Base-by-base conservation (phyloP, 92 coral and sea anemone genomes). In the Zoanthus solanderi region DNA sequence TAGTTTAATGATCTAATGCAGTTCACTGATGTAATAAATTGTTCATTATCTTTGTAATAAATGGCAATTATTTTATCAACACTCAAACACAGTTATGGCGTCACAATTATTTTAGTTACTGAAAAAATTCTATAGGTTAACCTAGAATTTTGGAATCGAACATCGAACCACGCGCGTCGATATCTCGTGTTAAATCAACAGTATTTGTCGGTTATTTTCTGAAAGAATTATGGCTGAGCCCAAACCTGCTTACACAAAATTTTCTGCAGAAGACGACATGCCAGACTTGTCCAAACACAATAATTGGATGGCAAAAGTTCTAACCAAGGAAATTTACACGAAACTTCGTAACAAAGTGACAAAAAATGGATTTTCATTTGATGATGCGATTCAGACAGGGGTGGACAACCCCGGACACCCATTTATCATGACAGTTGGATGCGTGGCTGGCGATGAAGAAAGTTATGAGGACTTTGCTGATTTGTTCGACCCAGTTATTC, bases 331-430 rank as follows among this genome's bases (percentile, higher is more conserved):
- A 29, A 90, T 96, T 11, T 96, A 96, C 78, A 89, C 61, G 53
- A 95, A 92, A 14, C 89, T 96, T 69, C 87, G 98, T 18, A 94
- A 93, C 87, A 93, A 93, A 78, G 94, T 89, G 71, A 96, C 98
- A 3, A 93, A 93, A 86, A 96, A 95, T 75, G 99, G 99, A 0
- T 96, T 87, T 81, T 95, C 99, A 46, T 50, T 96, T 80, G 99
- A 96, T 77, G 95, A 95, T 60, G 83, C 92, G 23, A 96, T 96
- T 69, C 99, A 96, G 57, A 96, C 99, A 2, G 99, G 99, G 46
- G 99, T 96, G 11, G 99, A 96, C 79, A 96, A 95, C 28, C 99
- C 99, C 53, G 99, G 98, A 5, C 99, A 96, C 67, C 99, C 99
- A 0, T 96, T 95, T 77, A 95, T 96, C 73, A 96, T 96, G 99